A percentile compares a stretch with the other conserved stretches of the same genome.
These are phyloP conservation scores for Astyanax mexicanus DNA, from an alignment of 2,797 vertebrate species.

Conservation along the genomic window DNA sequence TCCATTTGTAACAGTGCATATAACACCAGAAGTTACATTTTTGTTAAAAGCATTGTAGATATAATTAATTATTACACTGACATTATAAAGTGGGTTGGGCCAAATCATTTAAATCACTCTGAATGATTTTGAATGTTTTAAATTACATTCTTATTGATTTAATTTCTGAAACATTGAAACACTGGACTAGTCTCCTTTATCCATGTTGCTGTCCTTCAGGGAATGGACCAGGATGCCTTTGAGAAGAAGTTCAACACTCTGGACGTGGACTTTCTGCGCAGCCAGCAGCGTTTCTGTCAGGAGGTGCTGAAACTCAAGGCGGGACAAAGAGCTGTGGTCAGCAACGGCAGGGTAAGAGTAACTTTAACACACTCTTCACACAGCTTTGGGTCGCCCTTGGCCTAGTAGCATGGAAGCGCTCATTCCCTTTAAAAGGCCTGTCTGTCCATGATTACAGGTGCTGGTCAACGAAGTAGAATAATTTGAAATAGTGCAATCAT, in stretches of 20 bases:
- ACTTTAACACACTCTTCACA: neutral
- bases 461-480: too few relatives aligned
- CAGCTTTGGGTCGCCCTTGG: neutral
- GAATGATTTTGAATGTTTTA: too few relatives aligned
- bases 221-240: conserved; percentile 87
- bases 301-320: conserved; percentile 88
- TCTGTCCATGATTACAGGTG: too few relatives aligned
- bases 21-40: too few relatives aligned
- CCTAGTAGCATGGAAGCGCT: too few relatives aligned
- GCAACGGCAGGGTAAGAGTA: conserved; percentile 91
- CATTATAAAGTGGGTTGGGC: too few relatives aligned
- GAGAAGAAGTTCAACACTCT: conserved; percentile 96
- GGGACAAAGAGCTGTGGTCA: conserved; percentile 87
- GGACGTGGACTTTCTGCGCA: conserved; percentile 87
- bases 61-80: too few relatives aligned
- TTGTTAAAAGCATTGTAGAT: too few relatives aligned
- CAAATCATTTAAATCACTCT: too few relatives aligned
- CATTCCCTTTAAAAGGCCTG: neutral
- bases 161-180: neutral
- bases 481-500: too few relatives aligned
- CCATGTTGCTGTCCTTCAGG: conserved; percentile 75
- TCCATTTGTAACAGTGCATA: too few relatives aligned
- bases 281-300: conserved; percentile 89
- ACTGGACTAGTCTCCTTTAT: neutral
- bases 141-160: too few relatives aligned